Percentiles rank a stretch among this genome's conserved stretches.
Evolutionary conservation across 2,113 vertebrate genomes (phyloP).

Genomic region (Dissostichus mawsoni): DNA sequence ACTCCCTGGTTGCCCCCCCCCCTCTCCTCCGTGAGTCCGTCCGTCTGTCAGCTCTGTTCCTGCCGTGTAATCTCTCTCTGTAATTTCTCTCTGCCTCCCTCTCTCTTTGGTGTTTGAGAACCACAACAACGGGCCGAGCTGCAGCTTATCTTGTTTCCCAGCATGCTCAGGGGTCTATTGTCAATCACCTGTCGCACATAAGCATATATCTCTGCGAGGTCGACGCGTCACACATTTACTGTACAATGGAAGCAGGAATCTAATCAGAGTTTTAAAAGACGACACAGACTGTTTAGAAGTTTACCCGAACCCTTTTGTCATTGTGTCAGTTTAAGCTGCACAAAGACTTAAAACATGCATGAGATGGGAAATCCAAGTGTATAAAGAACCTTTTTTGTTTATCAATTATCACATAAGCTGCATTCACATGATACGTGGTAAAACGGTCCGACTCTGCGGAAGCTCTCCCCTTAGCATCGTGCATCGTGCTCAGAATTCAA

Average conservation of each 20-base stretch:
- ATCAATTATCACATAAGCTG: not conserved
- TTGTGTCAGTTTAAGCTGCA: not conserved
- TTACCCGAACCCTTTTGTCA: not conserved
- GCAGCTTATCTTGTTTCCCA: slow-evolving; percentile 71
- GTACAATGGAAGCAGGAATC: slow-evolving; percentile 6
- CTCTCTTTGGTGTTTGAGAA: slow-evolving; percentile 29
- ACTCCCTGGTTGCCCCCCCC: slow-evolving; percentile 32
- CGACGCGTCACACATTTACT: not conserved
- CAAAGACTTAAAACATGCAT: not conserved
- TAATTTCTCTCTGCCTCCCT: slow-evolving; percentile 24
- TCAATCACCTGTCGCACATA: slow-evolving; percentile 66
- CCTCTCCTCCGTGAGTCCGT: slow-evolving; percentile 33
- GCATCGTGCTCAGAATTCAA: too few species aligned
- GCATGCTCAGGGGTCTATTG: slow-evolving; percentile 66
- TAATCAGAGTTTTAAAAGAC: not conserved
- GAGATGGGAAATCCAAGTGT: not conserved
- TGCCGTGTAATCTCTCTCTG: slow-evolving; percentile 39
- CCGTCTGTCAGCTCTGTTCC: slow-evolving; percentile 28
- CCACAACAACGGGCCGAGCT: slow-evolving; percentile 36
- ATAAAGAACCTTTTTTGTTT: not conserved
- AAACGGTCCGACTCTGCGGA: too few species aligned
- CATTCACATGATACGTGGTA: too few species aligned
- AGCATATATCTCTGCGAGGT: slow-evolving; percentile 35
- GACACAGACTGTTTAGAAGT: not conserved
- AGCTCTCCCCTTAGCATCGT: too few species aligned